Evolutionary conservation across 2,113 vertebrate genomes (phyloP).

Genomic region (Eretmochelys imbricata): DNA sequence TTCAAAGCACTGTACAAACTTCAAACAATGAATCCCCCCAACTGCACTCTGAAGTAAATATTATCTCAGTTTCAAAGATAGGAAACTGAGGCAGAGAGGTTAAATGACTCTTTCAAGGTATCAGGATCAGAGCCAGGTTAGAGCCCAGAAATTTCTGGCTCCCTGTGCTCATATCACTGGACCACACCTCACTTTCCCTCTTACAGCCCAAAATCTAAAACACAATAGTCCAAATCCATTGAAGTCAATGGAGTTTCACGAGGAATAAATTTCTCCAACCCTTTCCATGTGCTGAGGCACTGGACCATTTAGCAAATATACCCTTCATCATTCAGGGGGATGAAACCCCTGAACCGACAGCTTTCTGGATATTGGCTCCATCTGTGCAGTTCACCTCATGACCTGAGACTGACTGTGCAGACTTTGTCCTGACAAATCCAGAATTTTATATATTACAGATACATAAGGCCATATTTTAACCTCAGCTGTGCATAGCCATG

Average conservation of each 20-base stretch:
- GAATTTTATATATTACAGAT: neutral
- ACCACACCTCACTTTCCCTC: neutral
- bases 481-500: neutral
- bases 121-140: neutral
- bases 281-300: neutral
- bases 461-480: neutral
- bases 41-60: slow-evolving; percentile 8
- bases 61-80: slow-evolving; percentile 62
- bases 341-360: neutral
- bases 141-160: neutral
- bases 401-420: neutral
- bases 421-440: fast-evolving
- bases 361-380: neutral
- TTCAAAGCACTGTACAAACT: slow-evolving; percentile 62
- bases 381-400: neutral
- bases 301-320: neutral
- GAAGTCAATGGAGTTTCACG: neutral
- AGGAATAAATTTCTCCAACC: neutral
- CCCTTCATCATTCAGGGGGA: neutral
- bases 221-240: neutral
- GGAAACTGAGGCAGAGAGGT: slow-evolving; percentile 26
- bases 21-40: slow-evolving; percentile 36
- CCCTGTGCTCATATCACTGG: neutral
- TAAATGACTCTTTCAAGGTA: neutral
- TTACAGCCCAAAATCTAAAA: neutral